Conservation (phyloP, 2,888 invertebrate species). For the Creontiades dilutus region DNA sequence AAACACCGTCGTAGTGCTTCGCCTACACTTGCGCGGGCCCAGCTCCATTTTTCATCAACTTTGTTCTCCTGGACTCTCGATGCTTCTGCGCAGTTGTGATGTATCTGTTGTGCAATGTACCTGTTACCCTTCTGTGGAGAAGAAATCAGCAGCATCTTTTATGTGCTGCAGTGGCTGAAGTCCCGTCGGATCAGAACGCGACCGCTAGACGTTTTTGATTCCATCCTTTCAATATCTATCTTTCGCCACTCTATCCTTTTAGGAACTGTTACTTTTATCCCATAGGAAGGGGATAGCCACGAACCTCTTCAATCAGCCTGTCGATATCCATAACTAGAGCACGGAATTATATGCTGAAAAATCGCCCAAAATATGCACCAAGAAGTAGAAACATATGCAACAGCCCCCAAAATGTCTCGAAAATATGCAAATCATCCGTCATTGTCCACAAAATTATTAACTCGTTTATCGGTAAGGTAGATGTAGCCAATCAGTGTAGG, state of each 20-base stretch:
- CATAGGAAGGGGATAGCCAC: too few relatives aligned
- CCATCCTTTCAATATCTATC: conserved; percentile 52
- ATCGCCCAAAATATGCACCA: too few relatives aligned
- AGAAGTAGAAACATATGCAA: too few relatives aligned
- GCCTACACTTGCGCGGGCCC: background rate
- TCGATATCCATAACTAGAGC: too few relatives aligned
- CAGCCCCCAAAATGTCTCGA: too few relatives aligned
- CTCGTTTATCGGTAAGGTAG: too few relatives aligned
- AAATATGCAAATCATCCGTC: too few relatives aligned
- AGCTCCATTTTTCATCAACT: background rate
- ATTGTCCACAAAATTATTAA: too few relatives aligned
- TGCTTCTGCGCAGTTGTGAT: background rate
- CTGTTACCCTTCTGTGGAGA: background rate
- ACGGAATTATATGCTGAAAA: too few relatives aligned
- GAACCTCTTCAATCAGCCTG: background rate
- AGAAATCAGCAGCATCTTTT: background rate
- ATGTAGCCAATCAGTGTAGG: too few relatives aligned
- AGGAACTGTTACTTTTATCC: conserved; percentile 47
- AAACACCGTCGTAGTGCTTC: too few relatives aligned
- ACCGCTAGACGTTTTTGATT: conserved; percentile 31
- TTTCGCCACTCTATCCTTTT: conserved; percentile 62
- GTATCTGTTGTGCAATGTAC: background rate
- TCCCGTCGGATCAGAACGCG: background rate
- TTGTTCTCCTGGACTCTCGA: background rate
- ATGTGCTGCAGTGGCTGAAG: background rate